phyloP scores from a whole-genome alignment of 2,113 vertebrate species.

The Mustela nigripes region DNA sequence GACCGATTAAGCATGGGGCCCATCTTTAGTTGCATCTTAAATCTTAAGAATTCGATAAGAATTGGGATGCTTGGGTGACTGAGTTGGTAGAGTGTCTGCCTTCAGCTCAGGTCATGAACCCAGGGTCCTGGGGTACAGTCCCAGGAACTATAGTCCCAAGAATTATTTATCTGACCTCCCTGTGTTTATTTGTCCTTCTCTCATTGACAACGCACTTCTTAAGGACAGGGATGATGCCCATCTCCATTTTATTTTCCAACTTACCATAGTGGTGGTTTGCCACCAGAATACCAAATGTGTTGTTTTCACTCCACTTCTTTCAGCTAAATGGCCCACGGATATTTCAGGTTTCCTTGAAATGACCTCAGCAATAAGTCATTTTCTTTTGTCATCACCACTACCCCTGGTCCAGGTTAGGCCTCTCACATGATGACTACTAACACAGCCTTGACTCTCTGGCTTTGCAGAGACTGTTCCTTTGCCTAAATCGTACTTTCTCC shows the following conservation, averaged over 20 bases:
- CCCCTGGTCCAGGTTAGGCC: not conserved
- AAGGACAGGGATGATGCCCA: not conserved
- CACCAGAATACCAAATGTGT: not conserved
- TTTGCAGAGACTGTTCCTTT: not conserved
- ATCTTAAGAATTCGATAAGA: not conserved
- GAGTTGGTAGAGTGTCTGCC: not conserved
- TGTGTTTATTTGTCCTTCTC: not conserved
- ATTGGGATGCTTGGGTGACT: not conserved
- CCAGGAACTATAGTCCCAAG: not conserved
- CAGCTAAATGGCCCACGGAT: not conserved
- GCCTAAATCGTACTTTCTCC: not conserved
- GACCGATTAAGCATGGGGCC: not conserved
- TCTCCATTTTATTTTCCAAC: slow-evolving; percentile 1
- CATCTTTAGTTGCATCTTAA: not conserved
- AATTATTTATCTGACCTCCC: not conserved
- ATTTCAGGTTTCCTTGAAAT: not conserved
- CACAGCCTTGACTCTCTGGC: not conserved
- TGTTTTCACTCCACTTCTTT: not conserved
- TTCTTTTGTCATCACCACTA: not conserved
- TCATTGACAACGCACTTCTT: not conserved
- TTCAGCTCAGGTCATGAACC: not conserved
- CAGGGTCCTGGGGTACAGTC: not conserved
- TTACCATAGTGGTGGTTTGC: not conserved
- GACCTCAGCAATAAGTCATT: not conserved
- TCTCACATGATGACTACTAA: not conserved